phyloP scores from a whole-genome alignment of 2,888 invertebrate species.

The Drosophila heteroneura region DNA sequence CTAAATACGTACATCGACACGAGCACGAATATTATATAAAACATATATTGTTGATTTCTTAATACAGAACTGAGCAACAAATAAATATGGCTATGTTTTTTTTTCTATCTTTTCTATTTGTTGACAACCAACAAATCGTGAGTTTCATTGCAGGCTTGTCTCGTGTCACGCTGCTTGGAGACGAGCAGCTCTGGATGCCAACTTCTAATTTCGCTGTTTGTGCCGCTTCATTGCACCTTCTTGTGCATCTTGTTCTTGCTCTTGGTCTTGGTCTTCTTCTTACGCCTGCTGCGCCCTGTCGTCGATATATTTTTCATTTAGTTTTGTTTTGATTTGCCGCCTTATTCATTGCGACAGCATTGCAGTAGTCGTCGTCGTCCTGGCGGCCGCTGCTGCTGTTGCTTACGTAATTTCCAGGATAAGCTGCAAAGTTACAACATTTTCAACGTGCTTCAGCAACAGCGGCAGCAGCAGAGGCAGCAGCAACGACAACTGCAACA shows the following conservation, averaged over 20 bases:
- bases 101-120: background rate
- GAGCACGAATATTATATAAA: background rate
- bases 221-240: conserved; percentile 65
- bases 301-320: conserved; percentile 79
- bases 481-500: conserved; percentile 53
- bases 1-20: background rate
- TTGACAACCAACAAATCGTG: background rate
- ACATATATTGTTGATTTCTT: background rate
- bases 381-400: conserved; percentile 51
- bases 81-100: background rate
- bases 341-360: conserved; percentile 81
- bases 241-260: conserved; percentile 7
- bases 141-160: background rate
- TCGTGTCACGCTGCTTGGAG: conserved; percentile 35
- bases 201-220: conserved; percentile 74
- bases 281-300: conserved; percentile 49
- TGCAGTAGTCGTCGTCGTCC: conserved; percentile 75
- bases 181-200: conserved; percentile 30
- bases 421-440: conserved; percentile 81
- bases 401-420: conserved; percentile 80
- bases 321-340: conserved; percentile 81
- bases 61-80: background rate
- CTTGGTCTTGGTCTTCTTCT: conserved; percentile 2
- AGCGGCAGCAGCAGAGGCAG: conserved; percentile 20
- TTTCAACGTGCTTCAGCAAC: conserved; percentile 59